Conservation (phyloP, 1,140 invertebrate species). For the Procambarus clarkii region DNA sequence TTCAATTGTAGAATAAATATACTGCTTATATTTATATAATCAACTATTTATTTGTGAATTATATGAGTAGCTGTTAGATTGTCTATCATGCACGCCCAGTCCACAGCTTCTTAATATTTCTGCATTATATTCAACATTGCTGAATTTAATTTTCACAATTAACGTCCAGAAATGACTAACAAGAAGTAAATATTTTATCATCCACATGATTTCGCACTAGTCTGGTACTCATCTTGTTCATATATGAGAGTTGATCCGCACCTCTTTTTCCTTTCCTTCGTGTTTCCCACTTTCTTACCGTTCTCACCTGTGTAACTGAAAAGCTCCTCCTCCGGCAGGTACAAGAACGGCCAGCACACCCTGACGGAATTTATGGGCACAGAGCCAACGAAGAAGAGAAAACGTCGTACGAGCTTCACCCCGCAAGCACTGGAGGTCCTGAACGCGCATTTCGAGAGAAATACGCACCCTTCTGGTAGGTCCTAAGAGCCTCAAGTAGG, state of each 20-base stretch:
- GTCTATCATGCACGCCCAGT: background rate
- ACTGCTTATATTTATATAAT: background rate
- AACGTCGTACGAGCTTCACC: constrained; percentile 96
- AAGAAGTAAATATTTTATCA: background rate
- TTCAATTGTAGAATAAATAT: background rate
- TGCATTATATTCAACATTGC: background rate
- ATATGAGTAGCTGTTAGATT: background rate
- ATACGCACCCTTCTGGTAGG: constrained; percentile 97
- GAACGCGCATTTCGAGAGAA: constrained; percentile 96
- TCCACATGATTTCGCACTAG: background rate
- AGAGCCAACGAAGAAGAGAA: constrained; percentile 96
- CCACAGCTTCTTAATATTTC: background rate
- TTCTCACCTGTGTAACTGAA: background rate
- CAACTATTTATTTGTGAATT: background rate
- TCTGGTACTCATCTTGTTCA: background rate
- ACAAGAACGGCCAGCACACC: constrained; percentile 92
- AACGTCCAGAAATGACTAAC: background rate
- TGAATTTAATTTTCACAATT: background rate
- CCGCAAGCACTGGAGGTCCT: constrained; percentile 95
- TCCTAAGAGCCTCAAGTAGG: constrained; percentile 2
- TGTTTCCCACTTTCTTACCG: too few species aligned
- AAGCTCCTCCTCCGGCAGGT: constrained; percentile 80
- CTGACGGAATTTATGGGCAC: constrained; percentile 96
- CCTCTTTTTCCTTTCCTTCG: background rate
- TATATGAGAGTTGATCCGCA: background rate